phyloP scores from a whole-genome alignment of 2,113 vertebrate species.

The Poeciliopsis retropinna region DNA sequence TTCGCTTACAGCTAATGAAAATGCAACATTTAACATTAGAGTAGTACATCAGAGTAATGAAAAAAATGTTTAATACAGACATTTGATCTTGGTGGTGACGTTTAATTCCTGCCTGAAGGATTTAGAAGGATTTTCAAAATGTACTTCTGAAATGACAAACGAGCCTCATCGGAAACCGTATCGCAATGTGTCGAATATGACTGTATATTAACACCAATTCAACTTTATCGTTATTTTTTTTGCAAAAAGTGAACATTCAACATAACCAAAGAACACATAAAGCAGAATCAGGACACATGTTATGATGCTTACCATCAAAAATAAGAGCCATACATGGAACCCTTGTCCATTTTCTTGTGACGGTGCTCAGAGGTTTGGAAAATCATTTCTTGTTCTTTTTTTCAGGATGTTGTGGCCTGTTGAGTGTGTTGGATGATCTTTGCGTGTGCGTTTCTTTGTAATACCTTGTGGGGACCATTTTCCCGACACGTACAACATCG shows the following conservation, averaged over 20 bases:
- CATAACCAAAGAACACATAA: too few relatives aligned
- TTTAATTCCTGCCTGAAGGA: neutral
- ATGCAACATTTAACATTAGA: neutral
- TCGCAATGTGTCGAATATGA: neutral
- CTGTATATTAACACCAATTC: too few relatives aligned
- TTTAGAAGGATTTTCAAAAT: too few relatives aligned
- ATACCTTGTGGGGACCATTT: too few relatives aligned
- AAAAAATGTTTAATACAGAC: neutral
- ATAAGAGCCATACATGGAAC: too few relatives aligned
- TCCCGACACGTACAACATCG: too few relatives aligned
- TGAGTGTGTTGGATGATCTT: neutral
- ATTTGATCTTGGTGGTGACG: neutral
- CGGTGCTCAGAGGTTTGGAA: too few relatives aligned
- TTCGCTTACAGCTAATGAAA: neutral
- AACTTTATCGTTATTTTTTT: too few relatives aligned
- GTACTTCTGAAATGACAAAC: neutral
- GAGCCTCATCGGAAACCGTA: neutral
- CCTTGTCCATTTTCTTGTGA: too few relatives aligned
- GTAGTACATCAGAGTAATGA: neutral
- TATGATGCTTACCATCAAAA: too few relatives aligned
- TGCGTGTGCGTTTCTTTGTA: neutral
- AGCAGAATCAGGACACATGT: too few relatives aligned
- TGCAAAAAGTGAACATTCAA: too few relatives aligned
- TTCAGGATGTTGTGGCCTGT: neutral
- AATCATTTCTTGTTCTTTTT: neutral